Conservation (phyloP, 2,113 vertebrate species). For the Pachypanchax playfairii region DNA sequence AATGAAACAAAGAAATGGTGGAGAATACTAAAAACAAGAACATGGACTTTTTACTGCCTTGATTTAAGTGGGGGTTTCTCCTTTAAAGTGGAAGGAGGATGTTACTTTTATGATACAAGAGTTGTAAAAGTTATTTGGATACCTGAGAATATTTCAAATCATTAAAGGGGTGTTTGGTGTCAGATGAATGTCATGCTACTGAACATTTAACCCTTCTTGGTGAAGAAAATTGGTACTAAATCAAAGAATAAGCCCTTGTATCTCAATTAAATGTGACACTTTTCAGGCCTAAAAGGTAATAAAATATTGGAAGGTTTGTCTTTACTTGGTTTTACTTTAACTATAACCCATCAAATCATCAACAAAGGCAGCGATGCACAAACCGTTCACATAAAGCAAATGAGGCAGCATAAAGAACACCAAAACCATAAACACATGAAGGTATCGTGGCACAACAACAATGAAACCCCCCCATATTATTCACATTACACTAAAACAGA, state of each 20-base stretch:
- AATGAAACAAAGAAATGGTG: not conserved
- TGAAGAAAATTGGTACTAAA: slow-evolving; percentile 5
- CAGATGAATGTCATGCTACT: slow-evolving; percentile 18
- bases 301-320: too few relatives aligned
- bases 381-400: not conserved
- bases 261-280: too few relatives aligned
- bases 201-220: slow-evolving; percentile 19
- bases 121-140: slow-evolving; percentile 41
- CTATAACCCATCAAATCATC: not conserved
- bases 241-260: too few relatives aligned
- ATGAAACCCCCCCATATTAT: slow-evolving; percentile 26
- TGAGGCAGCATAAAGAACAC: slow-evolving; percentile 22
- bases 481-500: slow-evolving; percentile 18
- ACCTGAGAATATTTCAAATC: slow-evolving; percentile 52
- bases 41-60: slow-evolving; percentile 51
- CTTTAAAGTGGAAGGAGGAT: slow-evolving; percentile 43
- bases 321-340: slow-evolving; percentile 7
- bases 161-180: slow-evolving; percentile 31
- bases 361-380: not conserved
- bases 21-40: slow-evolving; percentile 9
- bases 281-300: too few relatives aligned
- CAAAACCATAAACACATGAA: slow-evolving; percentile 29
- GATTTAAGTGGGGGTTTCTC: slow-evolving; percentile 57
- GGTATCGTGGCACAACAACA: slow-evolving; percentile 39
- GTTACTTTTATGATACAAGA: slow-evolving; percentile 57